Base-by-base conservation (phyloP, 2,888 invertebrate genomes). In the Trilocha varians region DNA sequence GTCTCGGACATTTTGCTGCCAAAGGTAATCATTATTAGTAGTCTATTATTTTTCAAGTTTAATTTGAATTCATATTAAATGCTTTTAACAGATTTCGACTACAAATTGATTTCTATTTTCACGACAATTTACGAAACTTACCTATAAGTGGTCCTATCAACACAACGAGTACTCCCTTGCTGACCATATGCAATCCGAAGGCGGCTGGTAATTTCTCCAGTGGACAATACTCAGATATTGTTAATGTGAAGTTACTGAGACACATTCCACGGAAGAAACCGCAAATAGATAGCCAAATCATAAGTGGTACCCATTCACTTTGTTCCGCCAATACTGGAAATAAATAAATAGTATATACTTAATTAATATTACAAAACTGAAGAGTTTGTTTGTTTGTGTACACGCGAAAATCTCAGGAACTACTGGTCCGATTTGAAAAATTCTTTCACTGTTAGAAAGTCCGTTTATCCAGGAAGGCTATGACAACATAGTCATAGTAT, bases 181-280 rank as follows among this genome's bases (percentile, higher is more conserved):
- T 91, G 49, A 93, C 92, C 89, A 93, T 90, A 58, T 92, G 93
- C 60, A 93, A 79, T 13, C 93, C 93, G 62, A 92, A 92, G 9
- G 93, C 93, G 5, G 91, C 91, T 0, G 93, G 93, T 47, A 93
- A 68, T 60, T 91, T 91, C 62, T 93, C 91, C 51, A 90, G 65
- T 1, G 91, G 90, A 52, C 91, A 91, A 58, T 91, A 91, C 71
- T 93, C 93, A 0, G 93, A 92, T 53, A 93, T 91, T n/a, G 91
- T 91, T 5, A 93, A 87, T 25, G 92, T 92, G 63, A 93, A 90
- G 74, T 93, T 93, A 54, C 92, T 92, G 36, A 94, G 83, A 13
- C 93, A 91, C 62, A 92, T 90, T 44, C 94, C 93, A 43, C 93
- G 87, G 70, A 93, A 89, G 80, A 94, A 93, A 13, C 94, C 94